Evolutionary conservation across 2,888 invertebrate genomes (phyloP).

Genomic region (Tenthredo livida): DNA sequence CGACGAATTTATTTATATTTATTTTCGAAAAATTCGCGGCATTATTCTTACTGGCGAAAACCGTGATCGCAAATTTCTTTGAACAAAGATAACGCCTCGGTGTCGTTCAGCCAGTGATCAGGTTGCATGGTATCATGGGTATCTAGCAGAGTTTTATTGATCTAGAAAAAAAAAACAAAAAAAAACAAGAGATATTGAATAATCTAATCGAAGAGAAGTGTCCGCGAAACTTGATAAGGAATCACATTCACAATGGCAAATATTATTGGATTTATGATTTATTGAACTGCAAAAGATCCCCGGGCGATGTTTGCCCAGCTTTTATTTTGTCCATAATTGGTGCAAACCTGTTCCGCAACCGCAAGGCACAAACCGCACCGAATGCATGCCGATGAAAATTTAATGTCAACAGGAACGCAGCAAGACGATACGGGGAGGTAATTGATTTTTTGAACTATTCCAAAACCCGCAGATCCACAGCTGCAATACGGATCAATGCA

Average conservation of each 20-base stretch:
- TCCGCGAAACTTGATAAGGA: background rate
- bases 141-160: constrained; percentile 69
- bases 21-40: background rate
- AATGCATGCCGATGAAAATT: constrained; percentile 71
- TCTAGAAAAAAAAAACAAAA: constrained; percentile 60
- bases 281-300: background rate
- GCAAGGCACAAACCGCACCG: constrained; percentile 72
- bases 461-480: constrained; percentile 62
- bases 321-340: background rate
- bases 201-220: background rate
- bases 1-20: background rate
- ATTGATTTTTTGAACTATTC: constrained; percentile 68
- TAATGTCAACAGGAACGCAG: constrained; percentile 60
- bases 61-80: constrained; percentile 67
- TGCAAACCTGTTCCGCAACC: constrained; percentile 69
- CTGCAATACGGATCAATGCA: constrained; percentile 61
- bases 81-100: constrained; percentile 62
- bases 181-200: background rate
- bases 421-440: constrained; percentile 58
- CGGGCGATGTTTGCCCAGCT: background rate
- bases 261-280: too few species aligned
- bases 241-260: background rate
- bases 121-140: constrained; percentile 64
- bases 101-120: constrained; percentile 62
- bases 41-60: constrained; percentile 66